phyloP scores from a whole-genome alignment of 1,140 invertebrate species.

The Drosophila micromelanica region DNA sequence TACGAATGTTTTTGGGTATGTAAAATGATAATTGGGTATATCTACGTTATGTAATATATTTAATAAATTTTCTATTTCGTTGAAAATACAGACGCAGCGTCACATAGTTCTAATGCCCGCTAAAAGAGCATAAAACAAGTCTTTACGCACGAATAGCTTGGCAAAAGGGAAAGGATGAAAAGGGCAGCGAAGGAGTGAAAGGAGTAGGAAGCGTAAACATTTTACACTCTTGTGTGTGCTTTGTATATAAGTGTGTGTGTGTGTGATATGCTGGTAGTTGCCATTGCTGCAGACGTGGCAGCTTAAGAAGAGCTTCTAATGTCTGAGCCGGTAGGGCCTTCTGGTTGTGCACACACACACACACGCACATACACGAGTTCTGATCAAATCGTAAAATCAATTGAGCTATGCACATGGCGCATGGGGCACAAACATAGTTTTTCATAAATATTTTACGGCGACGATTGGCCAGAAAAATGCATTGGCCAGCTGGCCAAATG shows the following conservation, averaged over 20 bases:
- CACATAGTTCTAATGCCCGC: conserved; percentile 16
- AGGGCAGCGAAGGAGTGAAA: conserved; percentile 24
- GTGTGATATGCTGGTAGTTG: conserved; percentile 22
- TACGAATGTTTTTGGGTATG: too few relatives aligned
- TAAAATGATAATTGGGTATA: too few relatives aligned
- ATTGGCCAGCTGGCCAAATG: neutral
- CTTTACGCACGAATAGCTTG: conserved; percentile 69
- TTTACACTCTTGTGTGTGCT: conserved; percentile 79
- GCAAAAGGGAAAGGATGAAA: conserved; percentile 10
- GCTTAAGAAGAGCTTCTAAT: conserved; percentile 34
- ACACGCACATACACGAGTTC: neutral
- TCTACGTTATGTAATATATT: too few relatives aligned
- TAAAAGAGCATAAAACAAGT: conserved; percentile 66
- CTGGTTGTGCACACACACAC: neutral
- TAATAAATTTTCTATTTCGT: too few relatives aligned
- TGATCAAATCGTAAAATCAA: conserved; percentile 44
- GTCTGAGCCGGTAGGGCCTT: conserved; percentile 35
- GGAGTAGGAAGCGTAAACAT: conserved; percentile 68
- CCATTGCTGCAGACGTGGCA: conserved; percentile 29
- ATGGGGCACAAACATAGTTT: conserved; percentile 9
- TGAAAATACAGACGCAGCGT: neutral
- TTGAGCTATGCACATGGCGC: conserved; percentile 42
- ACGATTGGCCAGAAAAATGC: conserved; percentile 17
- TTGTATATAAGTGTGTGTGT: conserved; percentile 13
- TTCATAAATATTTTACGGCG: conserved; percentile 31